Percentiles rank a stretch among this genome's conserved stretches.
Conservation (phyloP, 2,888 invertebrate species). For the Girardia tigrina region DNA sequence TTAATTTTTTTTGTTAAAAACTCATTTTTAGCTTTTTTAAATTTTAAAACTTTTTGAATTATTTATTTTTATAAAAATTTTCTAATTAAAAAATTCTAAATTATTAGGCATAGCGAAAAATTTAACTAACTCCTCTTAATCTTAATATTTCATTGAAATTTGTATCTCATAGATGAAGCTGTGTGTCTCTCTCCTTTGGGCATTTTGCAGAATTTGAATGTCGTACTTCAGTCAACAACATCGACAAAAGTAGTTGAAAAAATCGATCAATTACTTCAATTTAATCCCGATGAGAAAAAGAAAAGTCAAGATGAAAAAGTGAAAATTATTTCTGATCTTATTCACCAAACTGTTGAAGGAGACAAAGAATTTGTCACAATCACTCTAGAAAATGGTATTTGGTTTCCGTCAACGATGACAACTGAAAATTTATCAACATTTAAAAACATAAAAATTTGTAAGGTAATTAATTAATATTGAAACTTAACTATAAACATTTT, state of each 20-base stretch:
- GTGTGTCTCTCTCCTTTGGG: constrained; percentile 1
- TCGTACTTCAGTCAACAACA: neutral
- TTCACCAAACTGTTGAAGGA: neutral
- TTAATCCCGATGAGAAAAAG: neutral
- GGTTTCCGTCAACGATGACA: neutral
- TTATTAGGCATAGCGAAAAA: too few species aligned
- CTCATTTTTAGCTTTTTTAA: too few species aligned
- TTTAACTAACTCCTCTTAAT: too few species aligned
- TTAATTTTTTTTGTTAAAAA: too few species aligned
- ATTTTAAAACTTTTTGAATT: too few species aligned
- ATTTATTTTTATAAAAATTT: too few species aligned
- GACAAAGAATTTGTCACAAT: constrained; percentile 5
- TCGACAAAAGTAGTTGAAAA: neutral
- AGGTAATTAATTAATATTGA: too few species aligned
- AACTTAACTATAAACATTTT: too few species aligned
- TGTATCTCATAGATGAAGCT: too few species aligned
- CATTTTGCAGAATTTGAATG: neutral
- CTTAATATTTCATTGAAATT: too few species aligned
- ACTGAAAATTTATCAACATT: neutral
- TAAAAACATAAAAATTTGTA: neutral
- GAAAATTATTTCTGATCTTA: neutral
- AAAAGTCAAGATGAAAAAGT: neutral
- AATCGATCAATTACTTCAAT: neutral
- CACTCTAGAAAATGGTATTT: constrained; percentile 5
- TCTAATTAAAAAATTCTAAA: too few species aligned